These are phyloP conservation scores for Balaeniceps rex DNA, from an alignment of 2,113 vertebrate genomes.

Conservation along the genomic window DNA sequence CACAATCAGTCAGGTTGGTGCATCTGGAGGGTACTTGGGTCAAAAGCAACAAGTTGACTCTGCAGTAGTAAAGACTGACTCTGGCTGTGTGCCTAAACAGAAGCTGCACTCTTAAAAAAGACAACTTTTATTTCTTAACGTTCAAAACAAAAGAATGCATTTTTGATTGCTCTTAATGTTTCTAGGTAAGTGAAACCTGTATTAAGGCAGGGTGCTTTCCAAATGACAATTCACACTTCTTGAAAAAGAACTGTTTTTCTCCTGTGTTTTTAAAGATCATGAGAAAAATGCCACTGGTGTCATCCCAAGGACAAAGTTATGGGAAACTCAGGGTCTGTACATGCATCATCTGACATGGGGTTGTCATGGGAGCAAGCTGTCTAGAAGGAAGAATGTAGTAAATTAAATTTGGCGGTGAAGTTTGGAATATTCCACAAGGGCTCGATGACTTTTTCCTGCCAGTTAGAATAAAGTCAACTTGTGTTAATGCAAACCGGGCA, in stretches of 20 bases:
- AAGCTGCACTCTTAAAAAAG: not conserved
- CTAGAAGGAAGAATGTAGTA: not conserved
- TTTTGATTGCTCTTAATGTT: not conserved
- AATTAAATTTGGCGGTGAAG: not conserved
- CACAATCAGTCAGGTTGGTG: not conserved
- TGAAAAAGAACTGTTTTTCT: not conserved
- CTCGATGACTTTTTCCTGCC: not conserved
- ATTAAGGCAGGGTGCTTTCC: not conserved
- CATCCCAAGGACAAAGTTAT: not conserved
- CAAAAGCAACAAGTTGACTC: not conserved
- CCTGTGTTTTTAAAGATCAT: not conserved
- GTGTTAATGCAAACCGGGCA: not conserved
- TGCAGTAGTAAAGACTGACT: not conserved
- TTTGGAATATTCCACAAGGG: not conserved
- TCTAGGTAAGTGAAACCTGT: not conserved
- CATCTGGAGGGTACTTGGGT: not conserved
- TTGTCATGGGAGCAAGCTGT: not conserved
- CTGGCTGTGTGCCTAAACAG: not conserved
- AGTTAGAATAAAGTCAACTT: not conserved
- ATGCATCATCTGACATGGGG: not conserved
- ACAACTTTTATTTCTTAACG: not conserved
- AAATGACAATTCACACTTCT: not conserved
- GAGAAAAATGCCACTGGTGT: constrained; percentile 18
- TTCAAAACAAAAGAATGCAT: not conserved
- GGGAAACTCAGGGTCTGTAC: not conserved